Conservation (phyloP, 2,113 vertebrate genomes). For the Symphodus melops region DNA sequence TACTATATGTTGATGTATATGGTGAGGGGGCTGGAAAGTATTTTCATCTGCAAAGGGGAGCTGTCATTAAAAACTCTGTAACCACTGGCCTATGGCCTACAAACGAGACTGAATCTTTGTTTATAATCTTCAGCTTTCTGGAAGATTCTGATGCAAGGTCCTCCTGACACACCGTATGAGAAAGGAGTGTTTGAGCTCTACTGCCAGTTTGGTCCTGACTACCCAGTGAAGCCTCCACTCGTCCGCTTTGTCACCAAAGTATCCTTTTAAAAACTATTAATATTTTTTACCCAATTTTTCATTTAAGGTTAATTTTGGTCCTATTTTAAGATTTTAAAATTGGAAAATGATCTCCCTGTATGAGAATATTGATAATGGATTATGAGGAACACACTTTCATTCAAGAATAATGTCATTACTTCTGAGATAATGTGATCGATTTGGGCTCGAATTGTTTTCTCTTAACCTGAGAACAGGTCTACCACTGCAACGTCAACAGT, state of each 20-base stretch:
- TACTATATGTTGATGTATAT: no score
- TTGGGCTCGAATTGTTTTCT: not conserved
- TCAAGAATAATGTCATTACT: no score
- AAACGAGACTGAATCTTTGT: not conserved
- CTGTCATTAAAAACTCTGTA: no score
- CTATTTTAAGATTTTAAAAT: no score
- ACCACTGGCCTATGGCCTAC: no score
- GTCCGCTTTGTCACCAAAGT: conserved; percentile 74
- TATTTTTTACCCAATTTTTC: no score
- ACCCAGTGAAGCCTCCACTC: conserved; percentile 75
- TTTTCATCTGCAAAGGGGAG: no score
- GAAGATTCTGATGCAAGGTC: conserved; percentile 78
- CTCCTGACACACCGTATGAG: conserved; percentile 76
- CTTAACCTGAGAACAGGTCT: conserved; percentile 66
- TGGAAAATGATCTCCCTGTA: no score
- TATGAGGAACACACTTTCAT: no score
- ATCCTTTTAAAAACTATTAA: conserved; percentile 58
- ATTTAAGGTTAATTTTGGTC: no score
- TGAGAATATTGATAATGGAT: no score
- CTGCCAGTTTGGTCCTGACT: conserved; percentile 74
- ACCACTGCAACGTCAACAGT: conserved; percentile 80
- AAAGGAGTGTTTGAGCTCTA: conserved; percentile 77
- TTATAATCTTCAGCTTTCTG: conserved; percentile 62
- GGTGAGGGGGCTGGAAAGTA: no score
- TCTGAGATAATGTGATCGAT: not conserved